A percentile compares a stretch with the other conserved stretches of the same genome.
Evolutionary conservation across 2,113 vertebrate genomes (phyloP).

Genomic region (Petrocephalus zakoni): DNA sequence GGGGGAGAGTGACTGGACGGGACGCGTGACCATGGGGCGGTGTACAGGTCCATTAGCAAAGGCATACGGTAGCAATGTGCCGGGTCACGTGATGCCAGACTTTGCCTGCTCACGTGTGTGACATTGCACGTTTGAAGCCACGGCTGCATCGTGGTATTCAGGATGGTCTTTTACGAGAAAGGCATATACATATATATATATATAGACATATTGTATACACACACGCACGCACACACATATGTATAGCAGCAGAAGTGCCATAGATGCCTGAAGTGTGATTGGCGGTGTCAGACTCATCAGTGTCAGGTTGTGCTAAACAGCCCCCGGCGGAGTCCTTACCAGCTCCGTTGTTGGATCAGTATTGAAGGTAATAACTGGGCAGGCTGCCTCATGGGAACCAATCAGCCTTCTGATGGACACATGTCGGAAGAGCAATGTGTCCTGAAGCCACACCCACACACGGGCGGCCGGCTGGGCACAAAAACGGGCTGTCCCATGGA

Average conservation of each 20-base stretch:
- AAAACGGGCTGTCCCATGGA: not conserved
- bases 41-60: not conserved
- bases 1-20: not conserved
- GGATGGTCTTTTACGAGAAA: not conserved
- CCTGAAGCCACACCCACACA: not conserved
- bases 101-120: not conserved
- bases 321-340: not conserved
- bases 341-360: not conserved
- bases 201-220: not conserved
- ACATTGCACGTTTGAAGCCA: not conserved
- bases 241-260: not conserved
- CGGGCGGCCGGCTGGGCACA: not conserved
- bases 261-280: not conserved
- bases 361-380: not conserved
- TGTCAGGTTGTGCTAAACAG: constrained; percentile 1
- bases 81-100: not conserved
- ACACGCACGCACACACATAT: not conserved
- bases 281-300: constrained; percentile 1
- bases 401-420: not conserved
- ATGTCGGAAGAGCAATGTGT: not conserved
- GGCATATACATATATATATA: not conserved
- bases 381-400: not conserved
- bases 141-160: not conserved
- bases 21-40: not conserved
- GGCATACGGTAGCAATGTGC: not conserved